Conservation (phyloP, 2,113 vertebrate genomes). For the Scopus umbretta region DNA sequence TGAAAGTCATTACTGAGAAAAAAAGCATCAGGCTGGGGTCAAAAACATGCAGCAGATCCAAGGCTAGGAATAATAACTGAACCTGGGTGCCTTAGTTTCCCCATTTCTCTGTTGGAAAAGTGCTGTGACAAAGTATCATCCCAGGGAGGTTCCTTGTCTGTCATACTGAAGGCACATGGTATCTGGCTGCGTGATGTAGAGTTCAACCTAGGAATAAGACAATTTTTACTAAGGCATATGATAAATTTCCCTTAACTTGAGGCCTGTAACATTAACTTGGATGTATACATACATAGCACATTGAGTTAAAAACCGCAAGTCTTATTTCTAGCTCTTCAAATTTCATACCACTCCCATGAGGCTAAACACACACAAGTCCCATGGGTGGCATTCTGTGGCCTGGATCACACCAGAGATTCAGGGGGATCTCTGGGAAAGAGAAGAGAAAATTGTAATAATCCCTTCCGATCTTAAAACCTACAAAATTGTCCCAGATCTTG, state of each 20-base stretch:
- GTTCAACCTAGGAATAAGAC: background rate
- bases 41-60: background rate
- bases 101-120: background rate
- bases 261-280: background rate
- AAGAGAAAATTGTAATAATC: background rate
- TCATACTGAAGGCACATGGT: background rate
- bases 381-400: background rate
- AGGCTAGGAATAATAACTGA: background rate
- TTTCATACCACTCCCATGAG: background rate
- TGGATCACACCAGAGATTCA: background rate
- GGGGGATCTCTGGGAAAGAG: background rate
- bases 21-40: background rate
- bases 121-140: background rate
- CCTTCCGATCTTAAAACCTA: background rate
- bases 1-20: background rate
- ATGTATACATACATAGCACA: background rate
- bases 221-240: background rate
- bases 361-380: background rate
- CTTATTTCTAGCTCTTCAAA: background rate
- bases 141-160: background rate
- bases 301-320: background rate
- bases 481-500: background rate
- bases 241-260: background rate
- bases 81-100: background rate
- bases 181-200: background rate